Percentiles rank a stretch among this genome's conserved stretches.
These are phyloP conservation scores for Phainopepla nitens DNA, from an alignment of 2,113 vertebrate species.

Conservation along the genomic window DNA sequence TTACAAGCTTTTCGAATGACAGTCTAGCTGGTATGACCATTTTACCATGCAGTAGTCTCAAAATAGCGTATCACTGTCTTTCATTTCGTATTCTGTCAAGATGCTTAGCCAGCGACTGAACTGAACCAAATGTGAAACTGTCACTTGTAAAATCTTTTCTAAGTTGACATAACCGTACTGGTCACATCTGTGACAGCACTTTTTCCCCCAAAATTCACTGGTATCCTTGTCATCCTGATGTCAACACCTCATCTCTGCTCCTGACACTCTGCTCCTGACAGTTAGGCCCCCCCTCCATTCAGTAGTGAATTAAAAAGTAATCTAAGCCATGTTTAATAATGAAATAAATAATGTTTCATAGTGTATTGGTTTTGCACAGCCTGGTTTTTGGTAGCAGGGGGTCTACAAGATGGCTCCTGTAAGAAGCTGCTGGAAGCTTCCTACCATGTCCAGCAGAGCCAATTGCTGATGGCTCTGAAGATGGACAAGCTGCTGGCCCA, in stretches of 20 bases:
- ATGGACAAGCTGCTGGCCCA: neutral
- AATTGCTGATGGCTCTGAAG: neutral
- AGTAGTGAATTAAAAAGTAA: neutral
- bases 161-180: neutral
- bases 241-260: neutral
- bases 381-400: no score
- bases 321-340: neutral
- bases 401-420: neutral
- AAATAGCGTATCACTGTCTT: neutral
- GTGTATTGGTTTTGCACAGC: neutral
- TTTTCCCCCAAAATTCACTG: neutral
- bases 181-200: neutral
- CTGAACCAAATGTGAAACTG: neutral
- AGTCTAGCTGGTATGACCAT: neutral
- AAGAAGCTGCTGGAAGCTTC: neutral
- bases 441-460: neutral
- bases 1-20: neutral
- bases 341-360: neutral
- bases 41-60: neutral
- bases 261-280: neutral
- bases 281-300: neutral
- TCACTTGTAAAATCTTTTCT: neutral
- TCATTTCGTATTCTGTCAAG: neutral
- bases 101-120: neutral
- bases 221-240: neutral